These are phyloP conservation scores for Dugesia japonica DNA, from an alignment of 2,888 invertebrate genomes.

Conservation along the genomic window DNA sequence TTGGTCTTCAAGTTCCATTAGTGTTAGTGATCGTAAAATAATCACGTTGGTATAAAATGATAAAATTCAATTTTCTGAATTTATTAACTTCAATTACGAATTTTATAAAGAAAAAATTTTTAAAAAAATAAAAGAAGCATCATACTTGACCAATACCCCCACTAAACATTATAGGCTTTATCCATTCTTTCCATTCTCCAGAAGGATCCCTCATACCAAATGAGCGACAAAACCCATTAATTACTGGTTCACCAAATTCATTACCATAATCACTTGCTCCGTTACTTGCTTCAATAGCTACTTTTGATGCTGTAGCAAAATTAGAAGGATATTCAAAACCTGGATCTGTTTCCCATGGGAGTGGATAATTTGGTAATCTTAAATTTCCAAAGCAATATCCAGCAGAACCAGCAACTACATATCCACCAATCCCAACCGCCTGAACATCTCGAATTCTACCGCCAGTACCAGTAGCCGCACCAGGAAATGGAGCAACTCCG, in stretches of 20 bases:
- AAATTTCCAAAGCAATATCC: slow-evolving; percentile 88
- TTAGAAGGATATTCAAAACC: slow-evolving; percentile 62
- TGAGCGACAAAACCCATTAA: slow-evolving; percentile 73
- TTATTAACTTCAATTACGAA: no score
- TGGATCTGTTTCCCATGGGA: slow-evolving; percentile 64
- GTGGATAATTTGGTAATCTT: slow-evolving; percentile 56
- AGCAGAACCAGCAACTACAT: slow-evolving; percentile 82
- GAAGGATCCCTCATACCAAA: slow-evolving; percentile 55
- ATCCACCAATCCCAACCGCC: slow-evolving; percentile 77
- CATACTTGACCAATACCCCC: slow-evolving; percentile 72
- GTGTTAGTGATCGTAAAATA: no score
- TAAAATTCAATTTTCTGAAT: no score
- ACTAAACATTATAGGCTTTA: slow-evolving; percentile 97
- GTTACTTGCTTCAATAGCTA: slow-evolving; percentile 83
- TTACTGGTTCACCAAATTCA: slow-evolving; percentile 89
- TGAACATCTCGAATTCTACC: slow-evolving; percentile 85
- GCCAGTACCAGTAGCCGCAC: slow-evolving; percentile 90
- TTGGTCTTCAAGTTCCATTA: no score
- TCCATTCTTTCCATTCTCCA: slow-evolving; percentile 67
- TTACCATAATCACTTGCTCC: slow-evolving; percentile 97
- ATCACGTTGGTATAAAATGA: no score
- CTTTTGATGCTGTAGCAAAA: slow-evolving; percentile 72
- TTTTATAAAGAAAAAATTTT: no score
- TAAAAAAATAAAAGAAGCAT: no score
- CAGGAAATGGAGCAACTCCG: slow-evolving; percentile 85